These are phyloP conservation scores for Cephalopterus ornatus DNA, from an alignment of 2,113 vertebrate genomes.

Conservation along the genomic window DNA sequence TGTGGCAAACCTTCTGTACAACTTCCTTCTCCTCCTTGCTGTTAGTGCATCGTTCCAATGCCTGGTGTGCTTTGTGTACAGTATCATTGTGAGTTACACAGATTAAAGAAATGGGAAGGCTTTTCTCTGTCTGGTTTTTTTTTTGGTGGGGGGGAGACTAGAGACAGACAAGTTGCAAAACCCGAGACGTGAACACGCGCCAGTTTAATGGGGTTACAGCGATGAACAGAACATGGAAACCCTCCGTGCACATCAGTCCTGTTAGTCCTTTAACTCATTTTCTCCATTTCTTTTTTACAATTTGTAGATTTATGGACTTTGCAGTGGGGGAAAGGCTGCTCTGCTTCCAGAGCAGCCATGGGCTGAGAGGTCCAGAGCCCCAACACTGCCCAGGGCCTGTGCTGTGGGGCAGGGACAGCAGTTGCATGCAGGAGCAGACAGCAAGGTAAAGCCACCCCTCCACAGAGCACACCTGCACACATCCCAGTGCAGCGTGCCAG, in stretches of 20 bases:
- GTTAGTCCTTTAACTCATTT: not conserved
- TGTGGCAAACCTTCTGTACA: constrained; percentile 60
- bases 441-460: not conserved
- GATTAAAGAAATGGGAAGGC: constrained; percentile 86
- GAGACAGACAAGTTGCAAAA: not conserved
- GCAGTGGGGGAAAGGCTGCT: not conserved
- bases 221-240: not conserved
- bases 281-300: not conserved
- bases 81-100: constrained; percentile 82
- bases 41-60: constrained; percentile 68
- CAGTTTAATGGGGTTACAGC: constrained; percentile 54
- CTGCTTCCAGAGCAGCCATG: not conserved
- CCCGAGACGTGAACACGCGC: not conserved
- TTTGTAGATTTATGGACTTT: not conserved
- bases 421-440: not conserved
- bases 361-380: not conserved
- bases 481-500: not conserved
- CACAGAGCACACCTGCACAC: not conserved
- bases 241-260: not conserved
- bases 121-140: constrained; percentile 70
- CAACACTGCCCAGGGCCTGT: accelerated
- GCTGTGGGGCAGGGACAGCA: not conserved
- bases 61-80: constrained; percentile 82
- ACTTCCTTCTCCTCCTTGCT: constrained; percentile 64
- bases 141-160: not conserved